Base-by-base conservation (phyloP, 2,888 invertebrate genomes). In the Orchestes rusci region DNA sequence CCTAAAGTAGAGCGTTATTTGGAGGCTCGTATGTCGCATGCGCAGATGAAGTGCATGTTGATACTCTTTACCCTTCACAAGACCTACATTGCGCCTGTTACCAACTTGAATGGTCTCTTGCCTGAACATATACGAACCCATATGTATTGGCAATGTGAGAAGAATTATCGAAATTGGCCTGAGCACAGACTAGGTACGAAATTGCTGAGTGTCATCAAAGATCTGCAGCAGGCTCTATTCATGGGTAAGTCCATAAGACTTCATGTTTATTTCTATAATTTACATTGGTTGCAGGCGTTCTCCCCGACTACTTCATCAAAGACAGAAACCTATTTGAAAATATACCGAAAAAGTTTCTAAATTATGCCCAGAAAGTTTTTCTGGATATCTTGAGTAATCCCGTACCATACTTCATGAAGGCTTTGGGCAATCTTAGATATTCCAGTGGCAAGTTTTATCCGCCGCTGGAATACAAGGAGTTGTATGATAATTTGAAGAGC, bases 91-190 rank as follows among this genome's bases (percentile, higher is more conserved):
- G 80, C 82, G 57, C 80, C 79, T 15, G 68, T 76, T 13, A 75
- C 77, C 13, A 70, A 75, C 2, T 76, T 77, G 58, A 71, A 78
- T 39, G 81, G 85, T 3, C 69, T 88, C 17, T 76, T 81, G 15
- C 72, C 78, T 1, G 79, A 80, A 49, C 88, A 89, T 58, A 74
- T 89, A 27, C 76, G 84, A 38, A 79, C 79, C 50, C 79, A 82
- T 59, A 67, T 89, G 34, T 88, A 85, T 64, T 85, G 84, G 83
- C 77, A 86, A 67, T 82, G 85, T 56, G 86, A 89, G 66, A 73
- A 77, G 3, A 78, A 82, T 56, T 80, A 75, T 55, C 73, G 75
- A 2, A 77, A 75, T 48, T 88, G 86, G 86, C 77, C 81, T 0
- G 84, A 86, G 59, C 80, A 83, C 60, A 72, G 80, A 40, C 69